phyloP scores from a whole-genome alignment of 2,888 invertebrate species.

The Tiliacea aurago region DNA sequence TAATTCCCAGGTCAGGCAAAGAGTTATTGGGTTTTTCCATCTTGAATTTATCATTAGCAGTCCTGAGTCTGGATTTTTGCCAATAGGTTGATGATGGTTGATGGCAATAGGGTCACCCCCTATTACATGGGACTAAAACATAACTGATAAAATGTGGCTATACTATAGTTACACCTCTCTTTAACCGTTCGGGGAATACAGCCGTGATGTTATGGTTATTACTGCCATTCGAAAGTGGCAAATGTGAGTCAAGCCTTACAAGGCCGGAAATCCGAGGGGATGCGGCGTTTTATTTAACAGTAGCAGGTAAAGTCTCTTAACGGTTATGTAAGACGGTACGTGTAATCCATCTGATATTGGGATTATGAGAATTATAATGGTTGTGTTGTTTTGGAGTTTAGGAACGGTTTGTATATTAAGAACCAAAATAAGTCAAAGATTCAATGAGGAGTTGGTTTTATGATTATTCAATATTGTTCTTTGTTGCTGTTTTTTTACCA shows the following conservation, averaged over 20 bases:
- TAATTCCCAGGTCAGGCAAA: background rate
- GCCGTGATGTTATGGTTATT: background rate
- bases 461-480: background rate
- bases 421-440: background rate
- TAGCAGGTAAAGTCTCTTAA: conserved; percentile 56
- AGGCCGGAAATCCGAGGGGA: conserved; percentile 28
- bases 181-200: no score
- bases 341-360: conserved; percentile 46
- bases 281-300: conserved; percentile 49
- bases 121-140: background rate
- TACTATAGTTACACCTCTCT: no score
- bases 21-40: background rate
- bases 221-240: background rate
- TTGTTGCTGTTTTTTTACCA: background rate
- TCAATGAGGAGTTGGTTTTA: background rate
- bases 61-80: background rate
- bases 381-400: conserved; percentile 9
- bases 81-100: no score
- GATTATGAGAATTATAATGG: conserved; percentile 28
- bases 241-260: conserved; percentile 14
- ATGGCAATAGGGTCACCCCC: background rate
- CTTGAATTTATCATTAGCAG: background rate
- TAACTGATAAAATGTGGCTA: background rate
- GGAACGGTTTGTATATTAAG: background rate
- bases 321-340: conserved; percentile 39